Conservation (phyloP, 2,797 vertebrate genomes). For the Rhynchotus rufescens region DNA sequence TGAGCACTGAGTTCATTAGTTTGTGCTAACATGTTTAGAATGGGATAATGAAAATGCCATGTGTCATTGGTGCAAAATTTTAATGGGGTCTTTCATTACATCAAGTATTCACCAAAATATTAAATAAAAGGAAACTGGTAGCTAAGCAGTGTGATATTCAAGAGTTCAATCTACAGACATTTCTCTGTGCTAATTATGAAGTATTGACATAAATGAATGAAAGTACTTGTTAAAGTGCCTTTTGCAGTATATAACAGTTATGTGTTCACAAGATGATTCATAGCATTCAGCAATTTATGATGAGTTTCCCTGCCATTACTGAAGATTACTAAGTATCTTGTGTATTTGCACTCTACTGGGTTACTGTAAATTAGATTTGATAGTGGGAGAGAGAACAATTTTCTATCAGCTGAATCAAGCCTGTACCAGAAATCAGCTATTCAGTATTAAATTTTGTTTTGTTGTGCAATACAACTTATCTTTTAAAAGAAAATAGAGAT, state of each 20-base stretch:
- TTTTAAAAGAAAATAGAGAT: constrained; percentile 37
- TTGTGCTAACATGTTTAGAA: constrained; percentile 12
- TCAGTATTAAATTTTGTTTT: constrained; percentile 15
- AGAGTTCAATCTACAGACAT: constrained; percentile 70
- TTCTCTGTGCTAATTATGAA: constrained; percentile 65
- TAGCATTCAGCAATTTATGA: constrained; percentile 53
- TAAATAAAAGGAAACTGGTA: constrained; percentile 27
- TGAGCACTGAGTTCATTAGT: background rate
- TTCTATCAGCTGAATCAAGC: constrained; percentile 12
- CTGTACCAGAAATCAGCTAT: constrained; percentile 5
- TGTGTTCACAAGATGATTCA: constrained; percentile 57
- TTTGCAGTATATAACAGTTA: constrained; percentile 50
- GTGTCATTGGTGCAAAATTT: constrained; percentile 26
- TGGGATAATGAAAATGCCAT: constrained; percentile 34
- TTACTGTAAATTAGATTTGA: constrained; percentile 45
- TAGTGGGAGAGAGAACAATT: constrained; percentile 20
- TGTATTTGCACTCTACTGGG: constrained; percentile 28
- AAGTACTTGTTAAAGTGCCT: constrained; percentile 53
- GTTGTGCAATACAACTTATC: background rate
- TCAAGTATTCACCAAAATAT: constrained; percentile 58
- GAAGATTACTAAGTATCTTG: constrained; percentile 36
- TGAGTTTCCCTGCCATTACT: constrained; percentile 46
- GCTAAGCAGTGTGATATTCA: constrained; percentile 46
- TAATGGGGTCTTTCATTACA: constrained; percentile 49
- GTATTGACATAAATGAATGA: constrained; percentile 75